Evolutionary conservation across 1,140 invertebrate genomes (phyloP), one percentile per base, ranked within the genome.

Genomic region (Bombus ignitus): DNA sequence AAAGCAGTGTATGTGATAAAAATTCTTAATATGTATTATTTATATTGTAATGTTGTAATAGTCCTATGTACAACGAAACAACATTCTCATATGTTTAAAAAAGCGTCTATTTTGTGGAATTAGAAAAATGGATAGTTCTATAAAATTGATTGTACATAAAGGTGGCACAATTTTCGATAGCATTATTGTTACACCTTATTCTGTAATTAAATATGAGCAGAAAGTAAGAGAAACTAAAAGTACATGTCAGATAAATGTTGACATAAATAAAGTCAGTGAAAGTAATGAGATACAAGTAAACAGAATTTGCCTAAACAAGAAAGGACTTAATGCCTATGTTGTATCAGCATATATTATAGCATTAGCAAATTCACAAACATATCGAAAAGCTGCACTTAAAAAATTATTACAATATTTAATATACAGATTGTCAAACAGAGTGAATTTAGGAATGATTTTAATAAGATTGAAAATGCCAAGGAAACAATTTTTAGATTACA

Each of bases 401-500:
- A 35, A 62, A 5, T 85, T 94, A 42, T 57, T 84, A 44, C 18
- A 83, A 53, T 89, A 89, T 44, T 66, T 80, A 37, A 5, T 70
- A 44, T 71, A 28, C 2, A 83, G 81, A 42, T 28, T 68, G 6
- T 32, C 32, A 8, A 35, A 65, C n/a, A 39, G 22, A 22, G 62
- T 39, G 65, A 42, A 66, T n/a, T 70, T 18, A 37, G 10, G 18
- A 22, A 59, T 93, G 10, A 83, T 95, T 87, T 88, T 94, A 6
- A 73, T 95, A 28, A 95, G 90, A 80, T 83, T 95, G 39, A 80
- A 86, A 66, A 92, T 95, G 44, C 96, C 97, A 15, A 95, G 94
- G 47, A 95, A 93, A 81, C 96, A 97, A 91, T 96, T 97, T 65
- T 94, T 97, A 84, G 97, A 97, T 95, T 96, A 96, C 91, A 96